These are phyloP conservation scores for Tridacna gigas DNA, from an alignment of 2,888 invertebrate species.

Conservation along the genomic window DNA sequence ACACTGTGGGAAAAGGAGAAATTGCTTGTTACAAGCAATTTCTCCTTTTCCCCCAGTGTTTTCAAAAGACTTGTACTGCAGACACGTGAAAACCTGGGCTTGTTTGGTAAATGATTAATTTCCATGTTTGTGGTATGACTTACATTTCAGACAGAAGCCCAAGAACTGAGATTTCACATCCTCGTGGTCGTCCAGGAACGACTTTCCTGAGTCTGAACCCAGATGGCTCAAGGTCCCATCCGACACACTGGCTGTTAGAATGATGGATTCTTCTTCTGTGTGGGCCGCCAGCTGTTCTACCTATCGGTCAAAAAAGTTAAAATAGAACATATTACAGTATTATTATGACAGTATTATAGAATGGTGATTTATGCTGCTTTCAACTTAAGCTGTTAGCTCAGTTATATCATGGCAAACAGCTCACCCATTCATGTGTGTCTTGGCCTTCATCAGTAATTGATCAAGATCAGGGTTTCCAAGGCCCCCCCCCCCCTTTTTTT, in stretches of 20 bases:
- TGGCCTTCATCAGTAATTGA: no score
- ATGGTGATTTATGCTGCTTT: background rate
- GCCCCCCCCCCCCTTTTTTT: no score
- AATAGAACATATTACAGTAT: background rate
- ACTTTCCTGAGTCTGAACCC: conserved; percentile 46
- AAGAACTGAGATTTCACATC: conserved; percentile 53
- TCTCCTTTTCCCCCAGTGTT: no score
- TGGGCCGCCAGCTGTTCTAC: conserved; percentile 41
- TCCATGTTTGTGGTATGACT: background rate
- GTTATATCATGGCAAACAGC: background rate
- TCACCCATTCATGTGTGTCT: no score
- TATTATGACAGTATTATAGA: background rate
- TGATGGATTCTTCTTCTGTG: conserved; percentile 49
- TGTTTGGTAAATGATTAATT: background rate
- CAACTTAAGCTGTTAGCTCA: background rate
- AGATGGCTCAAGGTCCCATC: conserved; percentile 51
- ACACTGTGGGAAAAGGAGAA: background rate
- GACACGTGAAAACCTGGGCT: background rate
- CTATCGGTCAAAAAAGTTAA: no score
- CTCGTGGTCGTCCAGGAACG: conserved; percentile 52
- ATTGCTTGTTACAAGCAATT: no score
- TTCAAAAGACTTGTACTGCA: no score
- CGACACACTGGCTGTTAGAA: conserved; percentile 45
- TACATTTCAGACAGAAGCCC: conserved; percentile 55
- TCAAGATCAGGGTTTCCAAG: no score